Base-by-base conservation (phyloP, 1,140 invertebrate species). In the Atta cephalotes region DNA sequence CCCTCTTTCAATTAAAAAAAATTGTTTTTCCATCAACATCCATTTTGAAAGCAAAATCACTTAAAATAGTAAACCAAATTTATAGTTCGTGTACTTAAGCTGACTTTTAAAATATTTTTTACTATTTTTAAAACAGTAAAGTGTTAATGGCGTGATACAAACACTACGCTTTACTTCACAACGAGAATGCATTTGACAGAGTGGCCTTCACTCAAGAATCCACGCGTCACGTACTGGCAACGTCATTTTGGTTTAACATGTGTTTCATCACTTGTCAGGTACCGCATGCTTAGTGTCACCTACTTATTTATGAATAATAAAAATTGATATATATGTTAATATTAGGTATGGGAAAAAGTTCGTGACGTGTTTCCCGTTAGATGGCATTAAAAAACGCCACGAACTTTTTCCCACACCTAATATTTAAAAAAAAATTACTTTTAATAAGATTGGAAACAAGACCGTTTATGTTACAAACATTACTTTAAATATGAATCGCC, bases 151-250 rank as follows among this genome's bases (percentile, higher is more conserved):
- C 0, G 18, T 3, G 35, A 66, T 9, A 49, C 72, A 78, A 63
- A 79, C 63, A 76, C 4, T 25, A 71, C 21, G 28, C 31, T 74
- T 35, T 25, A 14, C 85, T 85, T 79, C 56, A 10, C 58, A 18
- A 78, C 62, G 1, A 58, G 70, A 77, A 84, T 65, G 35, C 76
- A 74, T 51, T 14, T 65, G 45, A 88, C 80, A 65, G 35, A 12
- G 12, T 14, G 71, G 76, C 66, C 81, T 89, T 71, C 5, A 45
- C 16, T 89, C 88, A 79, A 89, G 74, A 68, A 60, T 39, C 58
- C 16, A 18, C 53, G 25, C 76, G 72, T 80, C 74, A 71, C n/a
- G 74, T 86, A 89, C 45, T 89, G 87, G 74, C 88, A 89, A 88
- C 88, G 88, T 86, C 81, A 89, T 39, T 88, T 74, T 88, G 25